phyloP scores from a whole-genome alignment of 1,140 invertebrate species.

The Diachasma alloeum region DNA sequence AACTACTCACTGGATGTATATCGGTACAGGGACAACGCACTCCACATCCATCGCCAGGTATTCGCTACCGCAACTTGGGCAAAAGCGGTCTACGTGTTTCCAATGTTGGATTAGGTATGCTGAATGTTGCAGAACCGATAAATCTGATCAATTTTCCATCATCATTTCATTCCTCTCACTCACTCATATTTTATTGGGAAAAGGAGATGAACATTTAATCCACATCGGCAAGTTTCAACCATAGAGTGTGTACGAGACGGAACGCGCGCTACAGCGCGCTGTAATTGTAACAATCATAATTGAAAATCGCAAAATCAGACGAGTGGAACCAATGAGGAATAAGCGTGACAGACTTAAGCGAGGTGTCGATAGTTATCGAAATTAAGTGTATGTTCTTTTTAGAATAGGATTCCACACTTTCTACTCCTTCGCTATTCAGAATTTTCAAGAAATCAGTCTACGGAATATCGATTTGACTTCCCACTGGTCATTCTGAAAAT shows the following conservation, averaged over 20 bases:
- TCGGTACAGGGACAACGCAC: constrained; percentile 59
- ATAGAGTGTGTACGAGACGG: neutral
- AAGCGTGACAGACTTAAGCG: too few species aligned
- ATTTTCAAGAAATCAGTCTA: neutral
- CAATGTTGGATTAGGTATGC: constrained; percentile 85
- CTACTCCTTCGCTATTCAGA: neutral
- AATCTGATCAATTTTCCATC: neutral
- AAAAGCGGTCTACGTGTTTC: constrained; percentile 92
- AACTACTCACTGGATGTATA: constrained; percentile 62
- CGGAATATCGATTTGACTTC: neutral
- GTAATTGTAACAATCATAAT: too few species aligned
- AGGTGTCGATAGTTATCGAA: too few species aligned
- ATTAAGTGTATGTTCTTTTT: too few species aligned
- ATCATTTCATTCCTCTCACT: too few species aligned
- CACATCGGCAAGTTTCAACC: neutral
- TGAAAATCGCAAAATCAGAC: too few species aligned
- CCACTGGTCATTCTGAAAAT: neutral
- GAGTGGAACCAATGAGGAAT: too few species aligned
- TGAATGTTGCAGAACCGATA: constrained; percentile 39
- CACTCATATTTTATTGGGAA: neutral
- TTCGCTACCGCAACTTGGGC: constrained; percentile 89
- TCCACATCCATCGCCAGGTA: constrained; percentile 73
- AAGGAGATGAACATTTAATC: neutral
- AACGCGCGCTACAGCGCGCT: too few species aligned
- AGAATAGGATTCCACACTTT: neutral